Base-by-base conservation (phyloP, 2,797 vertebrate genomes). In the Sitta carolinensis region DNA sequence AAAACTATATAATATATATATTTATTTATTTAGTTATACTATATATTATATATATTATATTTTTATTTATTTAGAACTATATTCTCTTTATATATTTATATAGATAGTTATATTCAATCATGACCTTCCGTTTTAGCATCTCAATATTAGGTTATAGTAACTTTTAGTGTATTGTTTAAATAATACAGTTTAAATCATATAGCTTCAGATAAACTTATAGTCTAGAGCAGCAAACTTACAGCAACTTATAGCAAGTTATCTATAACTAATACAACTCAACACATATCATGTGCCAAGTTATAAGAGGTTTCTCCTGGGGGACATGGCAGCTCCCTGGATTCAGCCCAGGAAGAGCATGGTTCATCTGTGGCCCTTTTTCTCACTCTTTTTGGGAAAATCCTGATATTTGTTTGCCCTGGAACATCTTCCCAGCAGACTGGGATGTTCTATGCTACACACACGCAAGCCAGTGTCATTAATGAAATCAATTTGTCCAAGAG, bases 401-500 rank as follows among this genome's bases (percentile, higher is more conserved):
- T 51, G 82, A 38, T 19, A 30, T 54, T 74, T 83, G 3, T 14
- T 63, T 45, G 52, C 29, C 42, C 55, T 45, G 55, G 38, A 89
- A 59, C 75, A 79, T 76, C 63, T 59, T 87, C 45, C 38, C 23
- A 77, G 40, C 81, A 87, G 84, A 38, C 23, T 8, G 32, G 75
- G 78, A 16, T 21, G 43, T 17, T 15, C 38, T 11, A 23, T 57
- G 48, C 67, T 84, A 7, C 61, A 23, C 82, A 13, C 61, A 50
- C 21, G 25, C 61, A 51, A 27, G 48, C 34, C 87, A 19, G 64
- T 5, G 64, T 47, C 1, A 0, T 51, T 68, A 83, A 79, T n/a
- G 54, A 82, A 87, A 87, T 80, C 75, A 51, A 43, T 94, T 91
- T 95, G 69, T 78, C 80, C 51, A 54, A 47, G 64, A 58, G 55